These are phyloP conservation scores for Cisticola juncidis DNA, from an alignment of 2,113 vertebrate species.

Conservation along the genomic window DNA sequence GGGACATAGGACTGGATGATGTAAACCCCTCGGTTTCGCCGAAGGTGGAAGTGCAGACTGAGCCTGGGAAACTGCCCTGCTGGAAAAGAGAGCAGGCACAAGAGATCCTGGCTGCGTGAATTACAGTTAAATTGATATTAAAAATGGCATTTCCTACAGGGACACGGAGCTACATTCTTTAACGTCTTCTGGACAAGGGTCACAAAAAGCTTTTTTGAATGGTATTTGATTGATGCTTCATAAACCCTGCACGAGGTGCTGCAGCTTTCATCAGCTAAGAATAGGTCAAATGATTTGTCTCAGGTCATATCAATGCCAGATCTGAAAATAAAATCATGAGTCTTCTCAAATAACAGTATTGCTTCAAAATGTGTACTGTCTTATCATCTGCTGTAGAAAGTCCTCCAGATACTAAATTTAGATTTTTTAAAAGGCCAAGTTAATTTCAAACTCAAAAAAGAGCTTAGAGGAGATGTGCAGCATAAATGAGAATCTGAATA, in stretches of 20 bases:
- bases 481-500: constrained; percentile 62
- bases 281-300: constrained; percentile 50
- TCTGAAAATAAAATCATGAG: constrained; percentile 64
- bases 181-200: background rate
- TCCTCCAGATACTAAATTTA: constrained; percentile 68
- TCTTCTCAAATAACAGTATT: constrained; percentile 54
- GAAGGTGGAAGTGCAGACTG: constrained; percentile 89
- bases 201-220: background rate
- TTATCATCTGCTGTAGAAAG: constrained; percentile 69
- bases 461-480: constrained; percentile 65
- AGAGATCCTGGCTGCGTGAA: background rate
- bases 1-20: constrained; percentile 99
- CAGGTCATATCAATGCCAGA: constrained; percentile 59
- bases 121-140: background rate
- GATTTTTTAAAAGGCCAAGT: constrained; percentile 67
- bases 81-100: constrained; percentile 40
- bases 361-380: constrained; percentile 64
- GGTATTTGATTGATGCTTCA: background rate
- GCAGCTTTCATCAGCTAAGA: constrained; percentile 46
- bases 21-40: constrained; percentile 92
- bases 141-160: background rate
- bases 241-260: background rate
- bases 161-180: background rate
- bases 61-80: constrained; percentile 94
- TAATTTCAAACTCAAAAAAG: constrained; percentile 68